These are phyloP conservation scores for Catamblyrhynchus diadema DNA, from an alignment of 2,797 vertebrate genomes.

Conservation along the genomic window DNA sequence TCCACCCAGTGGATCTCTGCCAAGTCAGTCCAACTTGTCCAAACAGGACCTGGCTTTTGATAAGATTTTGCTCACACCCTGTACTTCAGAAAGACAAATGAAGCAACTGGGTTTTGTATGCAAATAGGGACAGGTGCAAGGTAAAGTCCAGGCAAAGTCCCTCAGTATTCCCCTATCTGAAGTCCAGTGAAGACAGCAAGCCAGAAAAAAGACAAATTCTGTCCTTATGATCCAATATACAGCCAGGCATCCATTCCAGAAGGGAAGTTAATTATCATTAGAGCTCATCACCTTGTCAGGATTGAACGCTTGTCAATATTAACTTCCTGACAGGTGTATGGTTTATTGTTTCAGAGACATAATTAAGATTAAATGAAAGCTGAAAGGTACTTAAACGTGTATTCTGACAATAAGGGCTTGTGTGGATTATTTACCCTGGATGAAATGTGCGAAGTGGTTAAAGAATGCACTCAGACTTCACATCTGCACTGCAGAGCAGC, in stretches of 20 bases:
- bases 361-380: background rate
- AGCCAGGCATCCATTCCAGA: background rate
- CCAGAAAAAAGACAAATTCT: background rate
- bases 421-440: background rate
- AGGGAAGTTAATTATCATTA: background rate
- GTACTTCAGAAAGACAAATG: constrained; percentile 73
- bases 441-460: background rate
- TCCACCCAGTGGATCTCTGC: constrained; percentile 75
- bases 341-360: constrained; percentile 17
- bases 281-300: background rate
- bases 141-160: constrained; percentile 60
- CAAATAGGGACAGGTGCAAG: constrained; percentile 78
- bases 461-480: background rate
- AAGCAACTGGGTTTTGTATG: constrained; percentile 75
- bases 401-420: background rate
- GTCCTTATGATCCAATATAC: background rate
- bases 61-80: constrained; percentile 79
- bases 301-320: background rate
- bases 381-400: background rate
- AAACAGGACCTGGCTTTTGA: constrained; percentile 81
- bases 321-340: background rate
- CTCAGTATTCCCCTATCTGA: background rate
- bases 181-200: background rate
- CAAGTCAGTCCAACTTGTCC: constrained; percentile 78
- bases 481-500: background rate